A percentile compares a stretch with the other conserved stretches of the same genome.
phyloP scores from a whole-genome alignment of 35 echinoderm and acorn worm species.

The Amphiura filiformis region DNA sequence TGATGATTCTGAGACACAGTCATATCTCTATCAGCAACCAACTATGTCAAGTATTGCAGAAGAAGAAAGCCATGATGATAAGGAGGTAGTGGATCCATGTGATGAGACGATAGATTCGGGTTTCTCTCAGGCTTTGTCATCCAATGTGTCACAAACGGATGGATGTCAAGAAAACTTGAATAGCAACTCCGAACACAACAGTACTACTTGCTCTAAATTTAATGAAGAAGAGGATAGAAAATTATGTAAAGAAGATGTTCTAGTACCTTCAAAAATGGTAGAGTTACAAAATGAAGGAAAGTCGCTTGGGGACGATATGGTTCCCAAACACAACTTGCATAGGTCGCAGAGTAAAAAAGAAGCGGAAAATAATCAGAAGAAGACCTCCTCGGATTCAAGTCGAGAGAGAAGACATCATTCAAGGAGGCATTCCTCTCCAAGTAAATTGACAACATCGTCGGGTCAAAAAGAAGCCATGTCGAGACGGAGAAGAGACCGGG shows the following conservation, averaged over 20 bases:
- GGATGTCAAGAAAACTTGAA: not conserved
- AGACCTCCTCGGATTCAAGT: not conserved
- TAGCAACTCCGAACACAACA: not conserved
- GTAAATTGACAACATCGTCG: not conserved
- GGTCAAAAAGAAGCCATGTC: not conserved
- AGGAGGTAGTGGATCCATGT: not conserved
- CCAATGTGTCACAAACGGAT: not conserved
- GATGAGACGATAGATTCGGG: not conserved
- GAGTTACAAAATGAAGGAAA: no score
- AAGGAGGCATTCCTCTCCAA: not conserved
- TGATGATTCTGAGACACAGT: not conserved
- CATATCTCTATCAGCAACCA: not conserved
- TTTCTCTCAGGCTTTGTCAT: not conserved
- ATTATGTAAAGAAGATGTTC: not conserved
- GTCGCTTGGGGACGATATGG: no score
- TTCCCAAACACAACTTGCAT: no score
- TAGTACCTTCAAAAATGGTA: no score
- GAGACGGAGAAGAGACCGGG: not conserved
- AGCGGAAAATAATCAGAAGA: not conserved
- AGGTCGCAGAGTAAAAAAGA: not conserved
- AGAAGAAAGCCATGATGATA: no score
- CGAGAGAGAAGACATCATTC: not conserved
- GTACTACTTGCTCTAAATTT: not conserved
- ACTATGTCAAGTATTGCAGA: not conserved
- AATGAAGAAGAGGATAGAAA: not conserved